Evolutionary conservation across 2,113 vertebrate genomes (phyloP).

Genomic region (Daphoenositta chrysoptera): DNA sequence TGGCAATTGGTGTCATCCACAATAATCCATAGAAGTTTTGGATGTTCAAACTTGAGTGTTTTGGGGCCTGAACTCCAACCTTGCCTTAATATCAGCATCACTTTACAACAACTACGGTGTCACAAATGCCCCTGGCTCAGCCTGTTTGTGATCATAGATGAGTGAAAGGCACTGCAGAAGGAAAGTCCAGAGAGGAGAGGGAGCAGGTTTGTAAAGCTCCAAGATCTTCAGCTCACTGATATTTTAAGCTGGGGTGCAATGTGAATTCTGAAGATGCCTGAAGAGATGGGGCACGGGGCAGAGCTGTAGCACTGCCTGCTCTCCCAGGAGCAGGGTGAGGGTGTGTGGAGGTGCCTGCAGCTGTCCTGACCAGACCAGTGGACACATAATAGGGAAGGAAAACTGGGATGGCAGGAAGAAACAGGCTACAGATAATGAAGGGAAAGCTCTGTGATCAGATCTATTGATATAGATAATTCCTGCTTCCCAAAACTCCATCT

Average conservation of each 20-base stretch:
- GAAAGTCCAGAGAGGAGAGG: background rate
- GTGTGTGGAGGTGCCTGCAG: background rate
- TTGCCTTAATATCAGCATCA: background rate
- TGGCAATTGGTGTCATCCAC: background rate
- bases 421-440: background rate
- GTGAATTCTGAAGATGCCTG: background rate
- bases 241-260: background rate
- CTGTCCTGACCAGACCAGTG: background rate
- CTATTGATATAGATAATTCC: background rate
- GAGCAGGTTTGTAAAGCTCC: background rate
- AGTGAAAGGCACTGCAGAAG: background rate
- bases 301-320: background rate
- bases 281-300: background rate
- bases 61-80: background rate
- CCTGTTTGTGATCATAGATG: background rate
- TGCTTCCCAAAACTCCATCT: background rate
- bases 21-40: background rate
- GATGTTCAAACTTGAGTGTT: background rate
- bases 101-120: fast-evolving
- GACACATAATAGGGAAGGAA: background rate
- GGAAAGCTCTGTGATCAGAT: background rate
- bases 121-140: background rate
- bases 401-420: background rate
- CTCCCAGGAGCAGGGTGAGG: background rate
- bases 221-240: background rate